Evolutionary conservation across 2,888 invertebrate genomes (phyloP).

Genomic region (Parapristionchus giblindavisi): DNA sequence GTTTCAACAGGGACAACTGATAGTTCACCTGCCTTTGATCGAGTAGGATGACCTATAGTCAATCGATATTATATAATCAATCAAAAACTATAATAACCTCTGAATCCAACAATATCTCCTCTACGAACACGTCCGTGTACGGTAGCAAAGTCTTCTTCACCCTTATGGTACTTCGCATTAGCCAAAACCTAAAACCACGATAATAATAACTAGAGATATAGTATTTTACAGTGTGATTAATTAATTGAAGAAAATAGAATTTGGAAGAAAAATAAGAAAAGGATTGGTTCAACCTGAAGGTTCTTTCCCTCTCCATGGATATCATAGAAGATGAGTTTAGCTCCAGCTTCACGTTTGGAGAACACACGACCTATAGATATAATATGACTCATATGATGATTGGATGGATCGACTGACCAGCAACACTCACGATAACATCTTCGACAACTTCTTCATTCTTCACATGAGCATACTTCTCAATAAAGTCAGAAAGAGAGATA

Average conservation of each 20-base stretch:
- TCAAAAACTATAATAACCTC: constrained; percentile 38
- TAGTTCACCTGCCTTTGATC: constrained; percentile 91
- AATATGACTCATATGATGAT: no score
- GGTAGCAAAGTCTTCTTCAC: constrained; percentile 80
- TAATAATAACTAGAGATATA: no score
- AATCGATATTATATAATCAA: no score
- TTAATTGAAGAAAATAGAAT: no score
- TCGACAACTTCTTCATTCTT: constrained; percentile 78
- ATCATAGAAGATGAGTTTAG: constrained; percentile 95
- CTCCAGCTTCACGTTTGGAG: constrained; percentile 90
- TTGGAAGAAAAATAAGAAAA: no score
- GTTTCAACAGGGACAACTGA: constrained; percentile 85
- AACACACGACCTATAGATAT: constrained; percentile 82
- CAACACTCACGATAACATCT: constrained; percentile 79
- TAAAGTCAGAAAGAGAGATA: constrained; percentile 86
- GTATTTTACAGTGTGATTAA: no score
- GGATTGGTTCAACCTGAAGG: constrained; percentile 77
- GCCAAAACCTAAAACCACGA: constrained; percentile 55
- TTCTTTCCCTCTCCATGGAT: constrained; percentile 92
- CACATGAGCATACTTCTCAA: constrained; percentile 82
- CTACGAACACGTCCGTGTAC: constrained; percentile 86
- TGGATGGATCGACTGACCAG: constrained; percentile 77
- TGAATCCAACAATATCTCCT: constrained; percentile 82
- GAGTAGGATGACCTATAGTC: constrained; percentile 77
- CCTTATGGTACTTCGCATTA: constrained; percentile 70